Conservation (phyloP, 2,888 invertebrate genomes). For the Syritta pipiens region DNA sequence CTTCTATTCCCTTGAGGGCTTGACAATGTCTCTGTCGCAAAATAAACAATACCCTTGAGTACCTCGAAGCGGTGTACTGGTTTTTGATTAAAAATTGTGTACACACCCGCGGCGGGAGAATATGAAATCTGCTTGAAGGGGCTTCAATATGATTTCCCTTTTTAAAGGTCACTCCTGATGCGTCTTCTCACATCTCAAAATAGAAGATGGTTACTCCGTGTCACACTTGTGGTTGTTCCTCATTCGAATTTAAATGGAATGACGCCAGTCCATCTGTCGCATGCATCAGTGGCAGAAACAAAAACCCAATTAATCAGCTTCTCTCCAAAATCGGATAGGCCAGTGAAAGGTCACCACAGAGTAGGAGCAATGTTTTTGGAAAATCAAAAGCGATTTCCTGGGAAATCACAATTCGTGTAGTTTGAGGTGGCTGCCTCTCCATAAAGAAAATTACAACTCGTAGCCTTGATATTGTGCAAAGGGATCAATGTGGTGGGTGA, state of each 20-base stretch:
- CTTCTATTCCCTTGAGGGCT: slow-evolving; percentile 16
- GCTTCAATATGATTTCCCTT: background rate
- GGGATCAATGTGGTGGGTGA: background rate
- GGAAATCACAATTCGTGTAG: background rate
- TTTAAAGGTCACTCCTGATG: slow-evolving; percentile 8
- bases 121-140: too few species aligned
- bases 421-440: too few species aligned
- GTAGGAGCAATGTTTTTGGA: background rate
- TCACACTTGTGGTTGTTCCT: too few species aligned
- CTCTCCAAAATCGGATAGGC: background rate
- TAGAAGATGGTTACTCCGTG: too few species aligned
- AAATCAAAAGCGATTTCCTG: slow-evolving; percentile 19
- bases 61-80: slow-evolving; percentile 1
- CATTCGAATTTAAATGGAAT: background rate
- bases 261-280: background rate
- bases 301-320: slow-evolving; percentile 17
- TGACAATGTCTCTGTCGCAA: slow-evolving; percentile 10
- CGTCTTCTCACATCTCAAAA: too few species aligned
- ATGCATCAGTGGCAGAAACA: background rate
- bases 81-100: slow-evolving; percentile 36
- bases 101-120: background rate
- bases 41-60: slow-evolving; percentile 27
- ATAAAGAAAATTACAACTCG: background rate
- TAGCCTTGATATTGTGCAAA: background rate
- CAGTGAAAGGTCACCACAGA: slow-evolving; percentile 9